These are phyloP conservation scores for Plectrocnemia conspersa DNA, from an alignment of 1,140 invertebrate genomes.

Conservation along the genomic window DNA sequence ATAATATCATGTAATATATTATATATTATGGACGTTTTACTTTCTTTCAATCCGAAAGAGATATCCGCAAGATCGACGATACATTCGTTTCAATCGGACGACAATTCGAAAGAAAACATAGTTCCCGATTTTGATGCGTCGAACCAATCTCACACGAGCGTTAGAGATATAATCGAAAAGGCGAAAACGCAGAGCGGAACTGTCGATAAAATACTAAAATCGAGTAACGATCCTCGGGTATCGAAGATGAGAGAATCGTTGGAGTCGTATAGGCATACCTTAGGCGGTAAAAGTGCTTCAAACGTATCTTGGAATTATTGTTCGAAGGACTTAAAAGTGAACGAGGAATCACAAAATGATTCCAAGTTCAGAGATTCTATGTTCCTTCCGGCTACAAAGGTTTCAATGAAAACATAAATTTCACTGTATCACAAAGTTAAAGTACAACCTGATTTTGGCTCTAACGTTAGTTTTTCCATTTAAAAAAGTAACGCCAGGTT, in stretches of 20 bases:
- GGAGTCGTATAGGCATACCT: constrained; percentile 16
- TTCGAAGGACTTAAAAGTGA: constrained; percentile 13
- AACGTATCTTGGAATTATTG: constrained; percentile 29
- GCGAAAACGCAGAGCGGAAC: constrained; percentile 26
- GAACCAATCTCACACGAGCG: neutral
- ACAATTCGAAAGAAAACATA: constrained; percentile 27
- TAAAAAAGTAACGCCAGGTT: too few species aligned
- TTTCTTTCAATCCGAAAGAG: constrained; percentile 32
- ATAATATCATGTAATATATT: neutral
- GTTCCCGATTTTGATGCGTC: constrained; percentile 6
- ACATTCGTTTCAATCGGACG: neutral
- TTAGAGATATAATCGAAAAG: constrained; percentile 17
- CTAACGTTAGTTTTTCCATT: too few species aligned
- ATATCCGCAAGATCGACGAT: constrained; percentile 30
- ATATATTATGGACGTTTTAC: neutral
- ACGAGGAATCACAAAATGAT: constrained; percentile 9
- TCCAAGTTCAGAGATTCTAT: constrained; percentile 28
- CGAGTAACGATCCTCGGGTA: constrained; percentile 17
- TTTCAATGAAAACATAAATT: too few species aligned
- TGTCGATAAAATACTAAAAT: constrained; percentile 24
- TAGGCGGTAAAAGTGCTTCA: constrained; percentile 3
- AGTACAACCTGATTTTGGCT: neutral
- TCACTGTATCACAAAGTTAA: neutral
- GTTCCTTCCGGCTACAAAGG: constrained; percentile 25
- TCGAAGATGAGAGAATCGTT: constrained; percentile 22